phyloP scores from a whole-genome alignment of 2,888 invertebrate species.

The Spilarctia lutea region DNA sequence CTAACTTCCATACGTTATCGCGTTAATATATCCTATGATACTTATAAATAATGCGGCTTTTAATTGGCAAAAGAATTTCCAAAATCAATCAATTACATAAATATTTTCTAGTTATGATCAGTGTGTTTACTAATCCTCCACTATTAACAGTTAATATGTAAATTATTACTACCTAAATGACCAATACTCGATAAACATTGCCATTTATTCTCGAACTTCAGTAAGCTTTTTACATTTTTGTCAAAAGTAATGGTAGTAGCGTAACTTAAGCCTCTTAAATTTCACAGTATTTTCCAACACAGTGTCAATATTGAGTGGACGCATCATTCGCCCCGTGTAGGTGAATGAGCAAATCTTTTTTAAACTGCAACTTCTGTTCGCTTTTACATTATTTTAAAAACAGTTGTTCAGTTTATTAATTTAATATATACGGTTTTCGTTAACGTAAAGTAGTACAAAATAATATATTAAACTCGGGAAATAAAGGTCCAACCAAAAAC shows the following conservation, averaged over 20 bases:
- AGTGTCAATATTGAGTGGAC: conserved; percentile 43
- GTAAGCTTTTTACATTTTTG: not conserved
- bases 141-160: not conserved
- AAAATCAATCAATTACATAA: not conserved
- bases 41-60: no score
- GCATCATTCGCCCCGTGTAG: conserved; percentile 26
- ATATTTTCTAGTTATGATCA: not conserved
- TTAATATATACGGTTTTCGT: not conserved
- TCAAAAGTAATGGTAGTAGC: not conserved
- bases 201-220: not conserved
- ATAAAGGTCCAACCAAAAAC: no score
- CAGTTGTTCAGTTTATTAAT: not conserved
- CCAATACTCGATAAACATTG: not conserved
- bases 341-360: conserved; percentile 29
- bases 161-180: not conserved
- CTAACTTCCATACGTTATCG: no score
- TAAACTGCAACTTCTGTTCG: conserved; percentile 21
- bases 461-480: not conserved
- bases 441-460: not conserved
- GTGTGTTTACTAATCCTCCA: not conserved
- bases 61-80: no score
- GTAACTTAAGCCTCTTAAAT: conserved; percentile 20
- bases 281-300: conserved; percentile 28
- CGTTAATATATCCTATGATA: no score
- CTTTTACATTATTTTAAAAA: conserved; percentile 12